Percentiles rank a stretch among this genome's conserved stretches.
These are phyloP conservation scores for Scytalopus superciliaris DNA, from an alignment of 2,113 vertebrate species.

Conservation along the genomic window DNA sequence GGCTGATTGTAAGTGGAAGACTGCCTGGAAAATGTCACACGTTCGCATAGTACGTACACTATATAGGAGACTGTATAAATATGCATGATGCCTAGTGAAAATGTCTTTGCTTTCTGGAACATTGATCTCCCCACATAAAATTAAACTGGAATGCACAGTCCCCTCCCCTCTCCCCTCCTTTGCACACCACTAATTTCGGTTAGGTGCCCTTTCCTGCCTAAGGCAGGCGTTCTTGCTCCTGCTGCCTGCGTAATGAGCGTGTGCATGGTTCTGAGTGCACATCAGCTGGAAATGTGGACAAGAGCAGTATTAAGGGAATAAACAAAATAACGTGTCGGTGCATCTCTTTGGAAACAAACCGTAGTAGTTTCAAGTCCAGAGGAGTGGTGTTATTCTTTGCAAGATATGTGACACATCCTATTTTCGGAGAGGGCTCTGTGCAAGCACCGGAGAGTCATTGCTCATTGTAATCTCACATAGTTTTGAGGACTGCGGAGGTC, in stretches of 20 bases:
- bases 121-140: not conserved
- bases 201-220: conserved; percentile 8
- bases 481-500: conserved; percentile 37
- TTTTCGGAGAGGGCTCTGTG: conserved; percentile 24
- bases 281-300: not conserved
- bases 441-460: not conserved
- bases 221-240: conserved; percentile 9
- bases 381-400: not conserved
- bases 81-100: not conserved
- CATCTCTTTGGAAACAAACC: conserved; percentile 9
- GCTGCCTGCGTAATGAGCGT: not conserved
- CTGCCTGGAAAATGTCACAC: conserved; percentile 33
- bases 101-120: not conserved
- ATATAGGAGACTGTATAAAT: not conserved
- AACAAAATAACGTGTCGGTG: not conserved
- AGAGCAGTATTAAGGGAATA: not conserved
- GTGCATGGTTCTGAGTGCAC: not conserved
- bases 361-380: not conserved
- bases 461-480: conserved; percentile 25
- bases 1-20: not conserved
- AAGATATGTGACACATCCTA: conserved; percentile 27
- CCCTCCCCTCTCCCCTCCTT: not conserved
- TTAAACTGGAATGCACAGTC: not conserved
- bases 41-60: not conserved
- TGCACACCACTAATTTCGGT: not conserved